phyloP scores from a whole-genome alignment of 2,113 vertebrate genomes.

The Dromaius novaehollandiae region DNA sequence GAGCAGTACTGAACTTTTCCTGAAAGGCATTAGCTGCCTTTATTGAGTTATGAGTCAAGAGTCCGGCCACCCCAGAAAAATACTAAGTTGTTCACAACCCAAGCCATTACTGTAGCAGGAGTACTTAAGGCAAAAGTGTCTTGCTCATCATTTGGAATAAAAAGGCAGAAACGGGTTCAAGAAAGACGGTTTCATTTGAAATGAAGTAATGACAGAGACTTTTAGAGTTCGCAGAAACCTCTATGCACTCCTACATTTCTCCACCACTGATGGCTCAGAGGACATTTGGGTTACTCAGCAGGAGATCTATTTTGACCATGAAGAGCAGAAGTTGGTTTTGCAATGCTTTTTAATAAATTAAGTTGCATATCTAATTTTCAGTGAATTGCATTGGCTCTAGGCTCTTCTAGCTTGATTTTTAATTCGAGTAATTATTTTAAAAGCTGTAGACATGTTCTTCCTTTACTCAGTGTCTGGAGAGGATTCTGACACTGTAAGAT shows the following conservation, averaged over 20 bases:
- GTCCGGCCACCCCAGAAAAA: background rate
- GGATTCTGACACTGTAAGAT: background rate
- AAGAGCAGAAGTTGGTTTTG: background rate
- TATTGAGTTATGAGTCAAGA: background rate
- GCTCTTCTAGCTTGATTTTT: slow-evolving; percentile 22
- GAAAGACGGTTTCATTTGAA: background rate
- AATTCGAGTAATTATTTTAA: slow-evolving; percentile 51
- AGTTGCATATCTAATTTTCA: slow-evolving; percentile 37
- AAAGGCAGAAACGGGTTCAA: background rate
- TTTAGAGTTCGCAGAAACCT: background rate
- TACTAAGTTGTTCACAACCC: background rate
- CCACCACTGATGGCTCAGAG: background rate
- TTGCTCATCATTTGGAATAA: background rate
- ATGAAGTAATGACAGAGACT: background rate
- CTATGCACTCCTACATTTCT: background rate
- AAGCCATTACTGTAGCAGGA: background rate
- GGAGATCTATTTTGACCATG: background rate
- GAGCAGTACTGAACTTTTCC: no score
- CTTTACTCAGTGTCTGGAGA: background rate
- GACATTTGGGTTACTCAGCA: background rate
- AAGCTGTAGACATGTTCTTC: background rate
- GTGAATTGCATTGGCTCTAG: slow-evolving; percentile 26
- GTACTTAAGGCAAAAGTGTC: background rate
- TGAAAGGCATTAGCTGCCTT: background rate
- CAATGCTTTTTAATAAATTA: slow-evolving; percentile 53